phyloP scores from a whole-genome alignment of 2,797 vertebrate genomes.

The Acropternis orthonyx region DNA sequence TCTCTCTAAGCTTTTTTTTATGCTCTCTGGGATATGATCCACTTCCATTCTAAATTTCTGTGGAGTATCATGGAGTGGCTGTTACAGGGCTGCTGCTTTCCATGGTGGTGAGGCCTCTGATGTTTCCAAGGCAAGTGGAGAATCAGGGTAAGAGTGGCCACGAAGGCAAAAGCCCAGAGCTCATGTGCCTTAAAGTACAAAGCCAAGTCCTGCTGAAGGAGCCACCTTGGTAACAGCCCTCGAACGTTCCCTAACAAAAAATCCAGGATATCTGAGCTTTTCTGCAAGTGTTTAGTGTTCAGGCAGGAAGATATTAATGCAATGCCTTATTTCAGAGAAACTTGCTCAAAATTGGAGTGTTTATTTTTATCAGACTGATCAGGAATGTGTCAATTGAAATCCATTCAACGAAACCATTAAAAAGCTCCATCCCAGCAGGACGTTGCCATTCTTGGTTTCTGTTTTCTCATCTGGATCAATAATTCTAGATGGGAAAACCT shows the following conservation, averaged over 20 bases:
- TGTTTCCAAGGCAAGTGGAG: not conserved
- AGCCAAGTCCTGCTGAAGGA: not conserved
- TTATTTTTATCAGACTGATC: not conserved
- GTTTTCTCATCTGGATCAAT: not conserved
- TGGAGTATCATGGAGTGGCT: not conserved
- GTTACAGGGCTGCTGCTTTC: not conserved
- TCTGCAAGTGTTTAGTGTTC: not conserved
- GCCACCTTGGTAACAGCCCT: not conserved
- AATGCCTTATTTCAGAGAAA: not conserved
- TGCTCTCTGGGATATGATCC: not conserved
- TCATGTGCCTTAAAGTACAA: not conserved
- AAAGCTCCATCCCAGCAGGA: not conserved
- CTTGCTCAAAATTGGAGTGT: not conserved
- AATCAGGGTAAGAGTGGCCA: not conserved
- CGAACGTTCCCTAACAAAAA: not conserved
- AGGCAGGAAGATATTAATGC: not conserved
- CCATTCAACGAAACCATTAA: not conserved
- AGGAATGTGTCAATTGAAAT: not conserved
- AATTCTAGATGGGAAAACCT: not conserved
- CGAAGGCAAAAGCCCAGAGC: not conserved
- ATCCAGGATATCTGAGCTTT: not conserved
- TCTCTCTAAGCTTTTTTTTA: not conserved
- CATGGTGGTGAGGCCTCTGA: not conserved
- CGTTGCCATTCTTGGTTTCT: not conserved
- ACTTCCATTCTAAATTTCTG: not conserved